Evolutionary conservation across 2,888 invertebrate species (phyloP), one percentile per base, ranked within the genome.

Genomic region (Morpho achilles): DNA sequence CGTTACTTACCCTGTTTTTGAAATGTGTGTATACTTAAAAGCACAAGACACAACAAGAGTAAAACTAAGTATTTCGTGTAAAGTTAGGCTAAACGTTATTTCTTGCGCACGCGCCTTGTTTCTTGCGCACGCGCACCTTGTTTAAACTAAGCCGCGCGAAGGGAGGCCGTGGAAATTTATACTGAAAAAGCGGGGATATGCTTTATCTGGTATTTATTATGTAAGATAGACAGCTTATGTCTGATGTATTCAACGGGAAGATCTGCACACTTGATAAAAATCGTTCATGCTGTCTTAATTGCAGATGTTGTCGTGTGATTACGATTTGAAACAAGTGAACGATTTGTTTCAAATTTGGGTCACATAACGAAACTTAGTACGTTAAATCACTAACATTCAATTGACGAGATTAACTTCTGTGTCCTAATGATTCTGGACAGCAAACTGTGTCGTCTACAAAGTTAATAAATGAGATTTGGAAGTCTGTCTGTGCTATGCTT

Each of bases 91-190:
- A 40, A 9, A n/a, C 50, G 56, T 51, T 53, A 56, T 62, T 61
- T 64, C 66, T 62, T 71, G 72, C 73, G 74, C 72, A 62, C 59
- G 72, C 79, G 73, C 76, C 32, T 51, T 53, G 58, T 62, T 61
- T 64, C 66, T 62, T 71, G 72, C 73, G 74, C 72, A 62, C 59
- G 72, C 79, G 73, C 76, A 65, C 62, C 63, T 60, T 63, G 59
- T 59, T 63, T 69, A 60, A 73, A 84, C 82, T 81, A 82, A 80
- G 65, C 72, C 74, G 74, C 67, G 68, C 70, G 73, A 79, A 76
- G 75, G 77, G 76, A 73, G 70, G 63, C 67, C 76, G 66, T 67
- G 67, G 63, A 70, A 75, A 70, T 80, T 69, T 79, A 79, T 76
- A 78, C 68, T 59, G 65, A 61, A 61, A 58, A 71, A 76, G 72